Evolutionary conservation across 2,113 vertebrate species (phyloP), one percentile per base, ranked within the genome.

Genomic region (Gallinago undulata): DNA sequence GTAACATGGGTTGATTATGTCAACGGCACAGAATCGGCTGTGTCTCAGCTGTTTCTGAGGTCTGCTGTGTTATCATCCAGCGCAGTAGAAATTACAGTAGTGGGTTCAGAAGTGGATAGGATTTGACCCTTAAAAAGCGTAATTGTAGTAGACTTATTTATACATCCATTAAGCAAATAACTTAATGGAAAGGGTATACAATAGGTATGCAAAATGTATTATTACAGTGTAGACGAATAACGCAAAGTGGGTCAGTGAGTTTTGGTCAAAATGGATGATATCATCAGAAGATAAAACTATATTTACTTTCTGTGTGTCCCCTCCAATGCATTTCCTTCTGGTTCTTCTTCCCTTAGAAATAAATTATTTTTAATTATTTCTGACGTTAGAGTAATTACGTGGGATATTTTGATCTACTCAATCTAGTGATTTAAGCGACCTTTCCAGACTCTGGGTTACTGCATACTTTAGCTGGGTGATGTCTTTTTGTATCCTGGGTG

Each of bases 111-210:
- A 91, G 77, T 91, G 89, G 84, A 33, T 62, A 69, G 48, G 88
- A 97, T 83, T 90, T 94, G 94, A 94, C 95, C 96, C 96, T 93
- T 93, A 84, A 92, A 94, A 89, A 89, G 72, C 4, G 0, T 90
- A 92, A 95, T 92, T 95, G 90, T 84, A 66, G 90, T 56, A 94
- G 89, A 79, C 27, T 73, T 95, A 83, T 63, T 93, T 86, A 67
- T 94, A 85, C 86, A 74, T 41, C 83, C 95, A 95, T 96, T 94
- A 96, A 93, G 69, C 93, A 96, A 94, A 92, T 93, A 85, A 90
- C 80, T 91, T 94, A 93, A 92, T 93, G 69, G 86, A 73, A 84
- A 93, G 72, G 28, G 67, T 83, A 39, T 80, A 91, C 55, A 82
- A 25, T 72, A 91, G 88, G 75, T 96, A 75, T 87, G 56, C 85